These are phyloP conservation scores for Abrostola tripartita DNA, from an alignment of 2,888 invertebrate genomes.

Conservation along the genomic window DNA sequence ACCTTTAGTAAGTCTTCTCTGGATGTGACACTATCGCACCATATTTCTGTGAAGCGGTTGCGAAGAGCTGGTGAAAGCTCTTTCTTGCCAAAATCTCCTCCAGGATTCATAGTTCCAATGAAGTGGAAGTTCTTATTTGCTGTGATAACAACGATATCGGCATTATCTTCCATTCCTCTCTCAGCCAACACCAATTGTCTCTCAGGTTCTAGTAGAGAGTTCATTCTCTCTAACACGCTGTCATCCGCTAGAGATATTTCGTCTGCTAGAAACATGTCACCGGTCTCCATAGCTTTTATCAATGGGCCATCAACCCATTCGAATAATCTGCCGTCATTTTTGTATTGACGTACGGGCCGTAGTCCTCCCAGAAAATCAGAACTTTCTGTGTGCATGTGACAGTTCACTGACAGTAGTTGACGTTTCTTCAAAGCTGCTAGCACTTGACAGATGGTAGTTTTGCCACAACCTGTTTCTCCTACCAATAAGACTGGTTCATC, in stretches of 20 bases:
- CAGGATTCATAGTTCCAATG: constrained; percentile 99
- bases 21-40: constrained; percentile 95
- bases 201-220: constrained; percentile 98
- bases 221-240: constrained; percentile 98
- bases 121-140: constrained; percentile 95
- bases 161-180: constrained; percentile 91
- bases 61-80: constrained; percentile 99
- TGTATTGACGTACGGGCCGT: constrained; percentile 93
- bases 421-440: constrained; percentile 91
- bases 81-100: constrained; percentile 99
- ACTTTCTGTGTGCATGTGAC: constrained; percentile 99
- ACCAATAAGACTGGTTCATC: constrained; percentile 98
- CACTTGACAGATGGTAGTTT: constrained; percentile 98
- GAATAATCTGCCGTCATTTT: constrained; percentile 91
- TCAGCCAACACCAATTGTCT: constrained; percentile 96
- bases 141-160: constrained; percentile 89
- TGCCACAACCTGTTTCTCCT: constrained; percentile 99
- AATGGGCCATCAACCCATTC: constrained; percentile 99
- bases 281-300: constrained; percentile 95
- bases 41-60: constrained; percentile 99
- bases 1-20: constrained; percentile 93
- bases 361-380: constrained; percentile 99
- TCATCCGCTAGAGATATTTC: constrained; percentile 99
- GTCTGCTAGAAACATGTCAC: constrained; percentile 97
- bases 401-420: constrained; percentile 95